phyloP scores from a whole-genome alignment of 92 coral and sea anemone genomes.

The Epizoanthus ramosus region DNA sequence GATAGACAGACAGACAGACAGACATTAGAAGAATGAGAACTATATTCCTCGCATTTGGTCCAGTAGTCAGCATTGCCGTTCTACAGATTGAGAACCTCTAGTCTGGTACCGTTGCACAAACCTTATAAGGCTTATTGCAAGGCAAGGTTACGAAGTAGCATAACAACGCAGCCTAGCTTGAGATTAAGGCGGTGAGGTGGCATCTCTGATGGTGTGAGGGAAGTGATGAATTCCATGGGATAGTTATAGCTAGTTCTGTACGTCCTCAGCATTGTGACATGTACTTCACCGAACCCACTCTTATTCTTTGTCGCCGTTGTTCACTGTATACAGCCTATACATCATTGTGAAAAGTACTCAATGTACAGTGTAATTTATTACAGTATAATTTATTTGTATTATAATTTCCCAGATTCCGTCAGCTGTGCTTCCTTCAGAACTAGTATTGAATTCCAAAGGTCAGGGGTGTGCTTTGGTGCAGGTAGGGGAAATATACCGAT shows the following conservation, averaged over 20 bases:
- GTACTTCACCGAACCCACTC: no score
- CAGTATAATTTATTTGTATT: neutral
- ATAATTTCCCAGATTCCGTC: constrained; percentile 1
- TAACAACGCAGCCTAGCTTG: no score
- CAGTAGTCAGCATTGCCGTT: neutral
- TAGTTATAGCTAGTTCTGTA: neutral
- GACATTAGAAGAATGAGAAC: neutral
- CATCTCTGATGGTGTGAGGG: constrained; percentile 17
- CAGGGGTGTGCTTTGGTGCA: constrained; percentile 43
- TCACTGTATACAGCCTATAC: neutral
- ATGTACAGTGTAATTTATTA: neutral
- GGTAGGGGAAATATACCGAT: constrained; percentile 8
- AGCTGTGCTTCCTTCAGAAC: constrained; percentile 15
- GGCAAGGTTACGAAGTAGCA: no score
- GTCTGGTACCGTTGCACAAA: no score
- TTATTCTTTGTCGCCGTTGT: no score
- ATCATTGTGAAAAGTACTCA: neutral
- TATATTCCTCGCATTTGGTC: neutral
- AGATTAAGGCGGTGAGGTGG: neutral
- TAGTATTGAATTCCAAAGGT: constrained; percentile 18
- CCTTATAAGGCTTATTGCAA: no score
- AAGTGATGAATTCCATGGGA: no score
- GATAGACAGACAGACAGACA: no score
- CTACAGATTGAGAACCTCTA: neutral
- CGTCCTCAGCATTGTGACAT: neutral